Evolutionary conservation across 2,113 vertebrate genomes (phyloP).

Genomic region (Rousettus leschenaultii): DNA sequence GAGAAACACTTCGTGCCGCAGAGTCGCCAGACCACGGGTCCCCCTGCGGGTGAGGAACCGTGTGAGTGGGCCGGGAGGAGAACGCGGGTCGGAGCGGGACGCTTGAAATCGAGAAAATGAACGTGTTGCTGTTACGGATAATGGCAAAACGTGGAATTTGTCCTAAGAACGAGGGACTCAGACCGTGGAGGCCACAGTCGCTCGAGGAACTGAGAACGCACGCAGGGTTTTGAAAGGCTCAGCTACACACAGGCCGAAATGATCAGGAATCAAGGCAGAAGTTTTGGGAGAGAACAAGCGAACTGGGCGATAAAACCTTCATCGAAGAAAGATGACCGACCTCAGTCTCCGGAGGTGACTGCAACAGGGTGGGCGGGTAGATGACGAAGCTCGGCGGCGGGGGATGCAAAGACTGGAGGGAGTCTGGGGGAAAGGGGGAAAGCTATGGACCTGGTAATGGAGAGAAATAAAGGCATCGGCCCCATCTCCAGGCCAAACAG

Average conservation of each 20-base stretch:
- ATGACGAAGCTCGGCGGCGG: neutral
- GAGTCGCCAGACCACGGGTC: too few relatives aligned
- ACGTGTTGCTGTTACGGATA: neutral
- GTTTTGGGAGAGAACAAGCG: neutral
- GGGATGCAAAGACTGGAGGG: neutral
- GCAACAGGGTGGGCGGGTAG: neutral
- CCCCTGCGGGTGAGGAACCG: neutral
- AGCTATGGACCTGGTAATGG: neutral
- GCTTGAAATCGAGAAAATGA: neutral
- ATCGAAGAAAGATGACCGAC: neutral
- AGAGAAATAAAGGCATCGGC: neutral
- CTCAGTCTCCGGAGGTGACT: too few relatives aligned
- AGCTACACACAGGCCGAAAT: neutral
- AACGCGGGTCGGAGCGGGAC: neutral
- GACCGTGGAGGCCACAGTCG: fast-evolving
- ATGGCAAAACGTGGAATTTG: neutral
- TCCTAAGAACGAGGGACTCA: neutral
- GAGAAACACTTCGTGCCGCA: too few relatives aligned
- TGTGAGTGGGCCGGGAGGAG: neutral
- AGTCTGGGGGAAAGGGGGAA: neutral
- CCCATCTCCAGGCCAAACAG: neutral
- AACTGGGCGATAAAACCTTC: neutral
- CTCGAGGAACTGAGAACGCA: neutral
- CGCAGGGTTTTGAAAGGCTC: neutral
- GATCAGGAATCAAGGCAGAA: neutral